These are phyloP conservation scores for Centroberyx gerrardi DNA, from an alignment of 2,797 vertebrate species.

Conservation along the genomic window DNA sequence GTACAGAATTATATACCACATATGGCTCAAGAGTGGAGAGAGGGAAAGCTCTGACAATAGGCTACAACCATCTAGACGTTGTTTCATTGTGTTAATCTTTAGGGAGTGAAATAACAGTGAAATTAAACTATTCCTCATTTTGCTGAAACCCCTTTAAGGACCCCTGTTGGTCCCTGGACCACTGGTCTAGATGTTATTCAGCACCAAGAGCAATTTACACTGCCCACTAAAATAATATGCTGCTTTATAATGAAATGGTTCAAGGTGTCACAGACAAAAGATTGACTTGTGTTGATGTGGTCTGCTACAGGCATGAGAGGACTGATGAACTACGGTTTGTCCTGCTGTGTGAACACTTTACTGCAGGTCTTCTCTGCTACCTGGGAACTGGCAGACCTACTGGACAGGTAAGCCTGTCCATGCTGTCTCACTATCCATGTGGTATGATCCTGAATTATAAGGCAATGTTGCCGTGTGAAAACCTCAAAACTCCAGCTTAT, in stretches of 20 bases:
- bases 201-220: no score
- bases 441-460: slow-evolving; percentile 1
- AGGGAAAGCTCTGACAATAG: no score
- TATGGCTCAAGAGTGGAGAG: no score
- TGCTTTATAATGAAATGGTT: neutral
- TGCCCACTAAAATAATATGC: no score
- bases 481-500: neutral
- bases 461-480: neutral
- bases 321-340: slow-evolving; percentile 76
- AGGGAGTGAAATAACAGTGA: no score
- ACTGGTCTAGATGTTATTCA: no score
- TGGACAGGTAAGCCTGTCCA: slow-evolving; percentile 71
- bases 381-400: slow-evolving; percentile 72
- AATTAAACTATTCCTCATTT: no score
- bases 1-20: no score
- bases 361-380: slow-evolving; percentile 85
- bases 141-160: no score
- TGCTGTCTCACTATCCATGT: neutral
- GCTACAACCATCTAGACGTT: no score
- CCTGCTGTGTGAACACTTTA: slow-evolving; percentile 83
- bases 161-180: no score
- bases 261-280: neutral
- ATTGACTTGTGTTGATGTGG: neutral
- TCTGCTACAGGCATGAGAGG: slow-evolving; percentile 73
- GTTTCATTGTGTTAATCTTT: no score